Evolutionary conservation across 2,113 vertebrate species (phyloP).

Genomic region (Campylomormyrus numenius): DNA sequence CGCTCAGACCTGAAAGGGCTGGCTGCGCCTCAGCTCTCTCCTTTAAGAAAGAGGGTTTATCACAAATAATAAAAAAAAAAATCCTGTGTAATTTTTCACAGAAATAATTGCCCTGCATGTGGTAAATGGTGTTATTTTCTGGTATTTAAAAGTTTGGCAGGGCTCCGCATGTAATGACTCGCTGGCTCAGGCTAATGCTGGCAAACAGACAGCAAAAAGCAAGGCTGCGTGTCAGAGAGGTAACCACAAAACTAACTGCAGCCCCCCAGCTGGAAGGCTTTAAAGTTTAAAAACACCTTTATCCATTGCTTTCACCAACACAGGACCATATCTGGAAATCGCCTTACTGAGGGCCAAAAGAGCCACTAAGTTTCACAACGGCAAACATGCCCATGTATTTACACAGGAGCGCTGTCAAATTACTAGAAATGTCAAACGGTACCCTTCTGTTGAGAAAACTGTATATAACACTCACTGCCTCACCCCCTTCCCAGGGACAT

Average conservation of each 20-base stretch:
- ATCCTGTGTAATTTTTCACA: conserved; percentile 56
- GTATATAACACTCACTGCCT: neutral
- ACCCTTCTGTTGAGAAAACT: neutral
- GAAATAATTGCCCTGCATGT: conserved; percentile 61
- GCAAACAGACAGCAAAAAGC: conserved; percentile 33
- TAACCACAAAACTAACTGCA: conserved; percentile 34
- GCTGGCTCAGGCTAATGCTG: conserved; percentile 40
- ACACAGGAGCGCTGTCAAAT: neutral
- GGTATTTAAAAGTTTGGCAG: conserved; percentile 53
- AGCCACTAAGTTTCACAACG: conserved; percentile 1
- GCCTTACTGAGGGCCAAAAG: neutral
- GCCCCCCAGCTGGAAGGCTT: conserved; percentile 32
- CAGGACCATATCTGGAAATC: neutral
- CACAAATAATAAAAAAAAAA: conserved; percentile 47
- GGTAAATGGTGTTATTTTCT: conserved; percentile 59
- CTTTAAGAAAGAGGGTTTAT: conserved; percentile 45
- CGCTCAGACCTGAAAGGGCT: conserved; percentile 43
- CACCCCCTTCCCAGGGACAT: neutral
- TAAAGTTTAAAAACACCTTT: conserved; percentile 19
- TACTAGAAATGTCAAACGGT: conserved; percentile 11
- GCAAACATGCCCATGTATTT: neutral
- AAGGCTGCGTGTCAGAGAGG: conserved; percentile 21
- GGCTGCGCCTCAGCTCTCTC: conserved; percentile 40
- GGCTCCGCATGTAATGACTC: conserved; percentile 43
- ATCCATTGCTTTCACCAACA: neutral